Conservation (phyloP, 2,113 vertebrate genomes). For the Scomber scombrus region DNA sequence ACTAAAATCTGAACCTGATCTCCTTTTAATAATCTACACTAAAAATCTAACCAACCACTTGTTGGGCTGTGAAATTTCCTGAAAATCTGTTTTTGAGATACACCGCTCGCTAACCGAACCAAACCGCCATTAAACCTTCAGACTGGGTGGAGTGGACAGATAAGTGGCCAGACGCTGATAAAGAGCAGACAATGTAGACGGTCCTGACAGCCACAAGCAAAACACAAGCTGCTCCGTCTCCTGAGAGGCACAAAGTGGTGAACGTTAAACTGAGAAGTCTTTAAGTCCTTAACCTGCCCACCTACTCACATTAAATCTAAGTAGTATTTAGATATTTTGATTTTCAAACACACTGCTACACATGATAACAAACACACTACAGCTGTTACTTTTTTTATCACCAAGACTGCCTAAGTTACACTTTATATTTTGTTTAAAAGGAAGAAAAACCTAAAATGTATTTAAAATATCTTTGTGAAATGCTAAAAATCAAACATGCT, state of each 20-base stretch:
- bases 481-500: too few species aligned
- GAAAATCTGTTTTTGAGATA: conserved; percentile 5
- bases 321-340: too few species aligned
- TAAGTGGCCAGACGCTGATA: conserved; percentile 36
- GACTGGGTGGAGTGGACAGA: conserved; percentile 19
- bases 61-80: background rate
- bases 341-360: too few species aligned
- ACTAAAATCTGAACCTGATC: background rate
- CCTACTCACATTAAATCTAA: background rate
- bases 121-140: conserved; percentile 17
- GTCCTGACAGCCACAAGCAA: conserved; percentile 40
- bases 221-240: conserved; percentile 16
- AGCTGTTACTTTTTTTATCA: too few species aligned
- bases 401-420: too few species aligned
- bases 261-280: background rate
- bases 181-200: conserved; percentile 44
- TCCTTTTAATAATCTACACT: background rate
- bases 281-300: background rate
- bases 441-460: too few species aligned
- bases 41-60: background rate
- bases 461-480: too few species aligned
- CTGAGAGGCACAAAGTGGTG: background rate
- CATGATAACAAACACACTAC: too few species aligned
- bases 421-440: too few species aligned
- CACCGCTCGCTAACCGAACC: background rate